Conservation (phyloP, 2,113 vertebrate species). For the Podilymbus podiceps region DNA sequence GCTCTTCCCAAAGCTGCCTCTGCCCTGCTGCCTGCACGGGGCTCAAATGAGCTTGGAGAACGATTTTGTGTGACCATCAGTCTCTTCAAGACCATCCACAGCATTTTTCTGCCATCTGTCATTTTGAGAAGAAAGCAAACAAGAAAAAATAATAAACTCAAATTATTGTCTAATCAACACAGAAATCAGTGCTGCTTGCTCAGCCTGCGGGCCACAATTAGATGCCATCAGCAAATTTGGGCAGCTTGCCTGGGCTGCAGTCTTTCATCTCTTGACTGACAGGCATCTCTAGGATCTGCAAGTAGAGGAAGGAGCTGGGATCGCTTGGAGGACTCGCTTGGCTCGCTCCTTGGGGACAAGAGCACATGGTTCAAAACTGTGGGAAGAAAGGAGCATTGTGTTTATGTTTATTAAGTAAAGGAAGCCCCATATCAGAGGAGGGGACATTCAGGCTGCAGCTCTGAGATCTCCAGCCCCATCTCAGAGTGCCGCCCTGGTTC, state of each 20-base stretch:
- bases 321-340: neutral
- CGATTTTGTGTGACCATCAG: neutral
- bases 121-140: slow-evolving; percentile 43
- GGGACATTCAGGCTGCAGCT: neutral
- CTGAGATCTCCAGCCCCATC: neutral
- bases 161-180: slow-evolving; percentile 62
- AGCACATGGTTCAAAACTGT: neutral
- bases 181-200: slow-evolving; percentile 57
- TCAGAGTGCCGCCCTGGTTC: neutral
- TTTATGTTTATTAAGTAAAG: neutral
- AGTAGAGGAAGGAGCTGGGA: neutral
- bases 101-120: slow-evolving; percentile 55
- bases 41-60: neutral
- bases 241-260: slow-evolving; percentile 61
- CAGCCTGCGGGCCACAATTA: slow-evolving; percentile 57
- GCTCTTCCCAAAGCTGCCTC: neutral
- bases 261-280: slow-evolving; percentile 45
- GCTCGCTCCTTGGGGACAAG: neutral
- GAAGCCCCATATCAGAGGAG: neutral
- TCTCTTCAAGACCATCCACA: slow-evolving; percentile 34
- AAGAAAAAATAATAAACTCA: slow-evolving; percentile 45
- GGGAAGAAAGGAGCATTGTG: neutral
- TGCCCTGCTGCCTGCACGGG: neutral
- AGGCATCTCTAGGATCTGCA: slow-evolving; percentile 1
- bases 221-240: slow-evolving; percentile 65